Percentiles rank a stretch among this genome's conserved stretches.
Evolutionary conservation across 2,888 invertebrate species (phyloP).

Genomic region (Aphidoletes aphidimyza): DNA sequence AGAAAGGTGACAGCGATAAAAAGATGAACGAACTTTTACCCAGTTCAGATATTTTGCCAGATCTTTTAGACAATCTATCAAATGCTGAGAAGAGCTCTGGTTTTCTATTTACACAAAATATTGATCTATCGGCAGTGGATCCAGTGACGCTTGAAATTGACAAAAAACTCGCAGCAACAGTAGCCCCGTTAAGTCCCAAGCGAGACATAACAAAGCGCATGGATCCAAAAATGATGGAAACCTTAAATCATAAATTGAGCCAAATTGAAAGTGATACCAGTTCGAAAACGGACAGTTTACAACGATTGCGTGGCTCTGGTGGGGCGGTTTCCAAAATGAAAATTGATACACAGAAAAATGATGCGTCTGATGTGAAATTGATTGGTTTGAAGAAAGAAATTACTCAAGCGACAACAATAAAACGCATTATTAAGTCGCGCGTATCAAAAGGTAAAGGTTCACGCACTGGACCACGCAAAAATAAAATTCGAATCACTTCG

Average conservation of each 20-base stretch:
- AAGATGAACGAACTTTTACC: too few relatives aligned
- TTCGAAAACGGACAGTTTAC: constrained; percentile 77
- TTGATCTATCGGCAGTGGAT: constrained; percentile 78
- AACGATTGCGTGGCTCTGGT: constrained; percentile 62
- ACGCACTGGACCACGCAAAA: constrained; percentile 72
- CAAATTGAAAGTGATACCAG: constrained; percentile 83
- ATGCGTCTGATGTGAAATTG: constrained; percentile 68
- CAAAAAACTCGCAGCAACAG: constrained; percentile 68
- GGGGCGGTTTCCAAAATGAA: constrained; percentile 64
- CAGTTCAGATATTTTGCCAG: constrained; percentile 58
- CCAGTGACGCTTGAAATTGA: constrained; percentile 78
- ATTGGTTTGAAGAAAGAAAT: constrained; percentile 71
- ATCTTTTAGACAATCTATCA: constrained; percentile 67
- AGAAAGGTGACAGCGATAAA: constrained; percentile 60
- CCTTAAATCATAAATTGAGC: constrained; percentile 77
- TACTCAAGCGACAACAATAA: constrained; percentile 66
- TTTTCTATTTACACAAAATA: constrained; percentile 79
- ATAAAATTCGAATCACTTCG: constrained; percentile 78
- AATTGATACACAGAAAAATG: constrained; percentile 69
- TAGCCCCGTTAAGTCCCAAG: constrained; percentile 76
- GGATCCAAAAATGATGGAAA: constrained; percentile 75
- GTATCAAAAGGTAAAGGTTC: constrained; percentile 64
- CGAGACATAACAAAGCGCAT: constrained; percentile 76
- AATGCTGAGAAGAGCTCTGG: constrained; percentile 67
- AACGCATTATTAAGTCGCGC: constrained; percentile 72